phyloP scores from a whole-genome alignment of 1,140 invertebrate genomes.

The Mylabris phalerata region DNA sequence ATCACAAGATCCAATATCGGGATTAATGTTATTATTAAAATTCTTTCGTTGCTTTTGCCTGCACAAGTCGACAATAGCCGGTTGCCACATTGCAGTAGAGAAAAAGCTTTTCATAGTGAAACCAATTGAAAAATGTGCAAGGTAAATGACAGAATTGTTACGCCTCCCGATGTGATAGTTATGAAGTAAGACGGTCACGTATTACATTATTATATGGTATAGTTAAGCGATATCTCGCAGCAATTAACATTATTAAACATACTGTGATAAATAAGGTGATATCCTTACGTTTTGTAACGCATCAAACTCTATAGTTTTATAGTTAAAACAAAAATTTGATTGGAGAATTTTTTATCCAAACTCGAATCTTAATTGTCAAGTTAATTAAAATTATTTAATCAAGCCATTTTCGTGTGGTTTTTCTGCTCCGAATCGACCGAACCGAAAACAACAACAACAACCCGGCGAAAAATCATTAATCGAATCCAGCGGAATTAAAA shows the following conservation, averaged over 20 bases:
- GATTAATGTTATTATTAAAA: no score
- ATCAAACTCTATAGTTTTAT: no score
- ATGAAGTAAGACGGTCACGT: constrained; percentile 9
- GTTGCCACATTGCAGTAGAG: no score
- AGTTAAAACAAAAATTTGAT: constrained; percentile 1
- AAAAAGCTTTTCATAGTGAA: background rate
- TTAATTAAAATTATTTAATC: constrained; percentile 15
- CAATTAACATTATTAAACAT: constrained; percentile 16
- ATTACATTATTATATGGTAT: constrained; percentile 8
- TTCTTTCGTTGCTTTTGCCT: no score
- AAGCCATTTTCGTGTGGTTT: background rate
- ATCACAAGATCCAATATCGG: no score
- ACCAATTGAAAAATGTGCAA: constrained; percentile 3
- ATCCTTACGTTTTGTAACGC: background rate
- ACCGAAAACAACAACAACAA: no score
- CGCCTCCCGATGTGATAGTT: constrained; percentile 9
- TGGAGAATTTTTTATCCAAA: constrained; percentile 9
- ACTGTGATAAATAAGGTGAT: constrained; percentile 9
- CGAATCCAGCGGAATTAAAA: no score
- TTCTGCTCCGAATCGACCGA: no score
- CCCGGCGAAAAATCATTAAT: no score
- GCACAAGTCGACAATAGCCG: no score
- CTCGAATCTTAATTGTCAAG: constrained; percentile 6
- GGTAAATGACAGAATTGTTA: constrained; percentile 6
- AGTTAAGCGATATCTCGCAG: background rate